Percentiles rank a stretch among this genome's conserved stretches.
phyloP scores from a whole-genome alignment of 1,140 invertebrate species.

The Drosophila teissieri region DNA sequence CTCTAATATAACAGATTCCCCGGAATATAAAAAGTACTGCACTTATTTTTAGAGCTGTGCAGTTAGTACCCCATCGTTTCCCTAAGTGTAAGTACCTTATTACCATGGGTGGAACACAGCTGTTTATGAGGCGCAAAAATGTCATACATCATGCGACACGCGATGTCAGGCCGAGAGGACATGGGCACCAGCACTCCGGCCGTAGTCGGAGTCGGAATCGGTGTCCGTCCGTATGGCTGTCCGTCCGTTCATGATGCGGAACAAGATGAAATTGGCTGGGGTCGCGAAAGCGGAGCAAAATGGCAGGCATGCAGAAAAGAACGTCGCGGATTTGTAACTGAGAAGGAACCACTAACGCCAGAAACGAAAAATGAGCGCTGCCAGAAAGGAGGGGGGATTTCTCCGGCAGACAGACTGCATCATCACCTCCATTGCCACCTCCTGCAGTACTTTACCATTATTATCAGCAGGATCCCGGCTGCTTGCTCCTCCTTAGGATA shows the following conservation, averaged over 20 bases:
- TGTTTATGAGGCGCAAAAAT: constrained; percentile 82
- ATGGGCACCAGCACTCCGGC: constrained; percentile 9
- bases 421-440: constrained; percentile 10
- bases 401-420: constrained; percentile 27
- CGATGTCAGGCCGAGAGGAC: constrained; percentile 8
- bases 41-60: not conserved
- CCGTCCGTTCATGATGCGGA: constrained; percentile 16
- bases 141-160: constrained; percentile 79
- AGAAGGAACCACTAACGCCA: constrained; percentile 22
- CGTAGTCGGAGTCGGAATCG: constrained; percentile 4
- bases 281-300: constrained; percentile 12
- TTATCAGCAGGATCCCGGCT: constrained; percentile 11
- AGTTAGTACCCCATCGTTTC: not conserved
- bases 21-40: too few relatives aligned
- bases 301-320: constrained; percentile 35
- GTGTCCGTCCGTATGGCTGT: constrained; percentile 6
- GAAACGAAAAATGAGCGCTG: constrained; percentile 48
- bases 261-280: constrained; percentile 37
- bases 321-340: constrained; percentile 64
- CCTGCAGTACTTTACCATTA: constrained; percentile 36
- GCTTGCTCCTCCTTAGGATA: constrained; percentile 17
- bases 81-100: constrained; percentile 45
- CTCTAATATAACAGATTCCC: too few relatives aligned
- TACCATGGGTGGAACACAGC: constrained; percentile 39
- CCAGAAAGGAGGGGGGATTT: not conserved